Evolutionary conservation across 2,888 invertebrate species (phyloP).

Genomic region (Sialis lutaria): DNA sequence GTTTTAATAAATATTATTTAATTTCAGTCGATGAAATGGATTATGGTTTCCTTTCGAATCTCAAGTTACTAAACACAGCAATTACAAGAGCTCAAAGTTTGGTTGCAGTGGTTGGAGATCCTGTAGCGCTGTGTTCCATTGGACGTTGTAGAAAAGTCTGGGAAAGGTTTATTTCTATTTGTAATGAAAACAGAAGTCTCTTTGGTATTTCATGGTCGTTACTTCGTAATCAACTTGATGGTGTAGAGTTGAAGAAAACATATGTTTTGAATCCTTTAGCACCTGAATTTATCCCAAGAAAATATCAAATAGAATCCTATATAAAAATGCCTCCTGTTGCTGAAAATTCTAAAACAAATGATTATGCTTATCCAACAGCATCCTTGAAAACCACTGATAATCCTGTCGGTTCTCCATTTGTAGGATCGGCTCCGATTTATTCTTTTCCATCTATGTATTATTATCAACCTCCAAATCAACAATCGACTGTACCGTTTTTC

Average conservation of each 20-base stretch:
- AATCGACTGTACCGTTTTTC: conserved; percentile 7
- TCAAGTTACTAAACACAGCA: conserved; percentile 66
- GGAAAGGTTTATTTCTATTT: conserved; percentile 59
- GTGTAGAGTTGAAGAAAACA: conserved; percentile 54
- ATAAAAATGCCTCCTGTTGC: conserved; percentile 18
- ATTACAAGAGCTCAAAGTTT: conserved; percentile 66
- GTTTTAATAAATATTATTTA: too few species aligned
- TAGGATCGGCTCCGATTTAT: conserved; percentile 5
- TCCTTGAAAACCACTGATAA: not conserved
- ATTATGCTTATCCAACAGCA: not conserved
- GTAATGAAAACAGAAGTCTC: conserved; percentile 49
- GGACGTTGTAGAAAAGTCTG: conserved; percentile 67
- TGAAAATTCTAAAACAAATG: not conserved
- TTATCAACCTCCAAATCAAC: conserved; percentile 7
- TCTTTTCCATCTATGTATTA: conserved; percentile 7
- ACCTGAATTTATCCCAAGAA: conserved; percentile 58
- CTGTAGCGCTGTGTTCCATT: conserved; percentile 61
- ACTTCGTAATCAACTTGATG: conserved; percentile 47
- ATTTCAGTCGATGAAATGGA: conserved; percentile 37
- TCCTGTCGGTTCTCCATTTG: conserved; percentile 7
- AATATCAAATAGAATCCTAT: conserved; percentile 29
- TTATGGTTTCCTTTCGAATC: conserved; percentile 68
- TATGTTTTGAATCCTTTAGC: conserved; percentile 55
- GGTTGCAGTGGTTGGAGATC: conserved; percentile 73
- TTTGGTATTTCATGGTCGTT: conserved; percentile 55